Conservation (phyloP, 2,113 vertebrate species). For the Lucifuga dentata region DNA sequence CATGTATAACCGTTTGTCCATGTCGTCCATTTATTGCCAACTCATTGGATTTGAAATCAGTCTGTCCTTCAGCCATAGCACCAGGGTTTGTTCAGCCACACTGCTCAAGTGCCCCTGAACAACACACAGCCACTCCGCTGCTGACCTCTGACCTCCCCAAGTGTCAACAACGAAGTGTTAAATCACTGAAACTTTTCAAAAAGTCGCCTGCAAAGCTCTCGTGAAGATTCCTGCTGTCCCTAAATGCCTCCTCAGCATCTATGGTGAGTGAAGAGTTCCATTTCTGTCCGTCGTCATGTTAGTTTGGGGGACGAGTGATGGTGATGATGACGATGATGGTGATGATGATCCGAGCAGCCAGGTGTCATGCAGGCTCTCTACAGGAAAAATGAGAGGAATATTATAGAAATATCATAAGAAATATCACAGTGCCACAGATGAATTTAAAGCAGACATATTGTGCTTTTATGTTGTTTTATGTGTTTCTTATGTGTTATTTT, state of each 20-base stretch:
- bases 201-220: no score
- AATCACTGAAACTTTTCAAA: no score
- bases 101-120: background rate
- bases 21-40: background rate
- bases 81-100: constrained; percentile 1
- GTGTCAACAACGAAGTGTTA: background rate
- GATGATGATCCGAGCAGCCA: background rate
- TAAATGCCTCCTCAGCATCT: constrained; percentile 36
- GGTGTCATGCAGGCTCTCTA: constrained; percentile 2
- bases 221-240: background rate
- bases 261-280: constrained; percentile 23
- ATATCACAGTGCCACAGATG: background rate
- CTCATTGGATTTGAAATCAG: background rate
- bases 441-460: background rate
- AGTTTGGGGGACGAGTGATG: background rate
- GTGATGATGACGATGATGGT: constrained; percentile 3
- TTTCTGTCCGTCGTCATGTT: constrained; percentile 32
- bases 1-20: no score
- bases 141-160: background rate
- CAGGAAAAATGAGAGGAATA: background rate
- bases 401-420: background rate
- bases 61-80: background rate
- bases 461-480: no score
- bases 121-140: background rate
- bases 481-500: no score